Conservation (phyloP, 2,797 vertebrate species). For the Poeciliopsis infans region DNA sequence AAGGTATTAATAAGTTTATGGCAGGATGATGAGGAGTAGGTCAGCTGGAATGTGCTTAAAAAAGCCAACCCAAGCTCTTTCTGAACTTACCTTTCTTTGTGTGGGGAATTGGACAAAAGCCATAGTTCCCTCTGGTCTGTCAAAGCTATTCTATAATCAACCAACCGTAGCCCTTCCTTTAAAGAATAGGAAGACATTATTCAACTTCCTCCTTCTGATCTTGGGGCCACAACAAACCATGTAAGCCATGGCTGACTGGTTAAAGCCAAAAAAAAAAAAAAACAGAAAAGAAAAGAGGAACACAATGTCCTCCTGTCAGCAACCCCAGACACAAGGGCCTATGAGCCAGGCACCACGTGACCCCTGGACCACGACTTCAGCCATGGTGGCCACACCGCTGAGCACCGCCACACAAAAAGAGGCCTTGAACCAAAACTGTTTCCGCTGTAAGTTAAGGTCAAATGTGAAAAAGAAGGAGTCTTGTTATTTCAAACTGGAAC, state of each 20-base stretch:
- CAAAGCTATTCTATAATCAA: slow-evolving; percentile 85
- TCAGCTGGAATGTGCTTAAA: slow-evolving; percentile 74
- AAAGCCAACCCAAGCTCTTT: slow-evolving; percentile 72
- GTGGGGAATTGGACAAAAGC: slow-evolving; percentile 83
- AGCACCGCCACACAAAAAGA: slow-evolving; percentile 65
- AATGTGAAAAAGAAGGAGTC: slow-evolving; percentile 45
- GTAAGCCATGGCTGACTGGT: slow-evolving; percentile 83
- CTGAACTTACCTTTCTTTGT: slow-evolving; percentile 76
- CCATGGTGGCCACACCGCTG: slow-evolving; percentile 65
- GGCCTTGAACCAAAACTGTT: slow-evolving; percentile 64
- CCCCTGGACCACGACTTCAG: slow-evolving; percentile 53
- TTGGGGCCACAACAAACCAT: slow-evolving; percentile 84
- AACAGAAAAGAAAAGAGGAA: slow-evolving; percentile 62
- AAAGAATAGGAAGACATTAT: slow-evolving; percentile 88
- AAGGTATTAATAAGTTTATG: slow-evolving; percentile 74
- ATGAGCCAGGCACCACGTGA: slow-evolving; percentile 71
- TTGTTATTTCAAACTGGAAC: slow-evolving; percentile 40
- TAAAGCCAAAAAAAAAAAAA: slow-evolving; percentile 70
- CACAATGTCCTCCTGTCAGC: slow-evolving; percentile 80
- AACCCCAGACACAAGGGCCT: slow-evolving; percentile 69
- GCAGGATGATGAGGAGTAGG: slow-evolving; percentile 72
- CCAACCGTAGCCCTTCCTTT: slow-evolving; percentile 82
- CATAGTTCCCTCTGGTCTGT: slow-evolving; percentile 82
- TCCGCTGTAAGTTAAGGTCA: slow-evolving; percentile 45
- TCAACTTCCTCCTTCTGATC: slow-evolving; percentile 85